Percentiles rank a stretch among this genome's conserved stretches.
Evolutionary conservation across 2,797 vertebrate species (phyloP).

Genomic region (Psittacula derbiana): DNA sequence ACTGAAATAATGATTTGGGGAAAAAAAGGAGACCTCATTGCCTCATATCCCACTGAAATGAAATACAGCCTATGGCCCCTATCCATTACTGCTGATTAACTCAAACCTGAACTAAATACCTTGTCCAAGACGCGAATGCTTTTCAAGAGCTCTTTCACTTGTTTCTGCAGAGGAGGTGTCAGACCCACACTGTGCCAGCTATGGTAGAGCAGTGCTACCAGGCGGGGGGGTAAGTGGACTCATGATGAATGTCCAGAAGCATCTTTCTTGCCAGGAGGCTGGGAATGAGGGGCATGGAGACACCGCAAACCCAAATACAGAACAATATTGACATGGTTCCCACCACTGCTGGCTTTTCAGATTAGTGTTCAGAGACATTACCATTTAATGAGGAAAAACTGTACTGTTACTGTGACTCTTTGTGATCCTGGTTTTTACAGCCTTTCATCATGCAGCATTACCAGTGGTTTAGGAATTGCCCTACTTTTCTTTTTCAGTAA

Average conservation of each 20-base stretch:
- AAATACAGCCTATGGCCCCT: background rate
- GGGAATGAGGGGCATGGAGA: background rate
- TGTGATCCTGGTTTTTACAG: background rate
- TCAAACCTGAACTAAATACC: background rate
- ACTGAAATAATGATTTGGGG: background rate
- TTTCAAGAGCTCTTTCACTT: background rate
- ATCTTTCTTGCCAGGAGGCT: background rate
- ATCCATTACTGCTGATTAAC: background rate
- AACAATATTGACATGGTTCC: background rate
- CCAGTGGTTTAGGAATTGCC: background rate
- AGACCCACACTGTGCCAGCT: background rate
- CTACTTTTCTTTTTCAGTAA: background rate
- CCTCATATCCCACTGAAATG: background rate
- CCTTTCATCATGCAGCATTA: background rate
- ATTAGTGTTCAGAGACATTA: background rate
- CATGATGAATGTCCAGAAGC: background rate
- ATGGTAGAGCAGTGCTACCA: background rate
- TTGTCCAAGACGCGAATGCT: background rate
- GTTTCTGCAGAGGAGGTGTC: background rate
- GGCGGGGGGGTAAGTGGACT: background rate
- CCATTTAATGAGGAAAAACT: background rate
- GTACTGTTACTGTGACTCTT: fast-evolving
- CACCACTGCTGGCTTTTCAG: background rate
- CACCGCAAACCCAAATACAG: background rate
- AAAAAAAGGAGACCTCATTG: background rate